Percentiles rank a stretch among this genome's conserved stretches.
phyloP scores from a whole-genome alignment of 2,797 vertebrate species.

The Chaetodon trifasciatus region DNA sequence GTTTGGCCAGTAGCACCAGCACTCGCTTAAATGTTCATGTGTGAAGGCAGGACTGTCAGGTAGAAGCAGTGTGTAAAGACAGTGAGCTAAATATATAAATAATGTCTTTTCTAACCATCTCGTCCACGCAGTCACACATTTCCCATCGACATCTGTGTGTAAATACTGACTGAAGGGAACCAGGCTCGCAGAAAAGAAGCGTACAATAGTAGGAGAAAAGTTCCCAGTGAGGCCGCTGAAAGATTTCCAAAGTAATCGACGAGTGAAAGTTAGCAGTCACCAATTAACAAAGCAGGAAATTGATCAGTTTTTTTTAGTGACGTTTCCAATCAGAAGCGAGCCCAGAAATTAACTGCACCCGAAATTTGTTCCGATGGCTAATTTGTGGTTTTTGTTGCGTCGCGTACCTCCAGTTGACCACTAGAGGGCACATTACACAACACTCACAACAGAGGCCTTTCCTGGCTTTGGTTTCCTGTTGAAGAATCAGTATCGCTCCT shows the following conservation, averaged over 20 bases:
- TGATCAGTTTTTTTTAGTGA: neutral
- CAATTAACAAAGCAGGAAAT: too few relatives aligned
- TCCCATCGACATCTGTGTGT: neutral
- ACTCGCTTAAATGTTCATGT: neutral
- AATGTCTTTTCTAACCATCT: neutral
- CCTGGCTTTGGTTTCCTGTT: constrained; percentile 34
- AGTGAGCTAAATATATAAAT: neutral
- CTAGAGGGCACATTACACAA: constrained; percentile 14
- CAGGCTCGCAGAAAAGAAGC: neutral
- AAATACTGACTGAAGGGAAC: neutral
- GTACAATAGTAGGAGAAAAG: neutral
- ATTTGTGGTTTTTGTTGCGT: neutral
- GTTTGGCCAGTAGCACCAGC: constrained; percentile 6
- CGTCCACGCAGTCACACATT: neutral
- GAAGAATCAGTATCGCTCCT: constrained; percentile 33
- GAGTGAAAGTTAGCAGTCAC: neutral
- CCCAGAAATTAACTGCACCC: neutral
- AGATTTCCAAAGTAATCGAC: neutral
- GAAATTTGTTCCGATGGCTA: neutral
- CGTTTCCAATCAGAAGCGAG: neutral
- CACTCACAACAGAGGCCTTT: neutral
- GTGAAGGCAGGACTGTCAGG: neutral
- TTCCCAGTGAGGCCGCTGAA: neutral
- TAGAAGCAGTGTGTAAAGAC: neutral
- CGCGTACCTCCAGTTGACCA: constrained; percentile 14